Evolutionary conservation across 2,113 vertebrate species (phyloP).

Genomic region (Dryoscopus gambensis): DNA sequence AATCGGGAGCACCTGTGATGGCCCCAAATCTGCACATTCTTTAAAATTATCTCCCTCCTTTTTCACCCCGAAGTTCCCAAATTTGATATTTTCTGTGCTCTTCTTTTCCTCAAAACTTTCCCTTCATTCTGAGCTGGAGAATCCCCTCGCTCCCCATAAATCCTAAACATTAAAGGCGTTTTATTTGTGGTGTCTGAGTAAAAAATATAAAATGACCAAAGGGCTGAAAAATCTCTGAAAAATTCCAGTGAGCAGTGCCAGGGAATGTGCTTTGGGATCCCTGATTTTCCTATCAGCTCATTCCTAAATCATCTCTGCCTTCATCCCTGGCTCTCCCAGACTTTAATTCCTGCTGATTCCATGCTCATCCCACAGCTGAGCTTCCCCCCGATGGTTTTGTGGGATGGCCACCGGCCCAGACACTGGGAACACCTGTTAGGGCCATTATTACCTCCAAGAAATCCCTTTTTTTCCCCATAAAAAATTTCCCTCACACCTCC

Average conservation of each 20-base stretch:
- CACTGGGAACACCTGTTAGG: background rate
- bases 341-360: background rate
- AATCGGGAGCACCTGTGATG: fast-evolving
- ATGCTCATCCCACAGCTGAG: background rate
- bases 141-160: background rate
- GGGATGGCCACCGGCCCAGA: background rate
- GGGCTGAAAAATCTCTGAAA: background rate
- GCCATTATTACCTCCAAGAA: background rate
- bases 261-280: background rate
- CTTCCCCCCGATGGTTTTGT: background rate
- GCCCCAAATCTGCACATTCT: background rate
- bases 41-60: background rate
- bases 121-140: background rate
- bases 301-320: background rate
- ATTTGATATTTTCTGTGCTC: background rate
- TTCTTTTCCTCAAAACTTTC: background rate
- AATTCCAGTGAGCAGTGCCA: background rate
- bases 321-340: background rate
- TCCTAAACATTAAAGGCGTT: background rate
- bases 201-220: background rate
- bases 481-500: background rate
- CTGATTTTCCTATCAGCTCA: background rate
- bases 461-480: background rate
- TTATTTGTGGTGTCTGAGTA: background rate
- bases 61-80: fast-evolving